These are phyloP conservation scores for Helicoverpa assulta DNA, from an alignment of 2,888 invertebrate genomes.

Conservation along the genomic window DNA sequence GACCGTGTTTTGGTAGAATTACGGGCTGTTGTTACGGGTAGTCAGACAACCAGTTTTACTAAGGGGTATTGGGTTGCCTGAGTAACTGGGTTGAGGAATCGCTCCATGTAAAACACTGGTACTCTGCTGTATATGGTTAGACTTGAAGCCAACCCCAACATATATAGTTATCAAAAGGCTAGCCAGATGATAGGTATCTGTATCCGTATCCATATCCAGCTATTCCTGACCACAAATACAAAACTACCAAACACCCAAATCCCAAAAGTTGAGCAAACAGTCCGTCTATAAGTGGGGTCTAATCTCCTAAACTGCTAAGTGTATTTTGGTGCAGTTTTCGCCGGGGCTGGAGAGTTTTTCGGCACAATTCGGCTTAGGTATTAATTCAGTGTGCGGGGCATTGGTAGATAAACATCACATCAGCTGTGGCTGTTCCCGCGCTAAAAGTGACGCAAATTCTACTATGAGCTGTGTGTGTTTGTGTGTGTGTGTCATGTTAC, in stretches of 20 bases:
- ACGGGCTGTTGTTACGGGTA: too few relatives aligned
- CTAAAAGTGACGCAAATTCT: constrained; percentile 30
- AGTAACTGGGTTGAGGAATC: too few relatives aligned
- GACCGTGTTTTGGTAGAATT: too few relatives aligned
- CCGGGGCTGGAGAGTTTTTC: constrained; percentile 42
- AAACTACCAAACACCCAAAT: not conserved
- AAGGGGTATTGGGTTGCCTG: too few relatives aligned
- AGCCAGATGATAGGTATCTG: too few relatives aligned
- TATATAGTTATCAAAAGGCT: too few relatives aligned
- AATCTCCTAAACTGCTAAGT: constrained; percentile 46
- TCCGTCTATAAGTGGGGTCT: constrained; percentile 14
- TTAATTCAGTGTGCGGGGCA: constrained; percentile 42
- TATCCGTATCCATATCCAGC: not conserved
- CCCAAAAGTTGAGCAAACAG: not conserved
- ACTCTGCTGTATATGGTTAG: too few relatives aligned
- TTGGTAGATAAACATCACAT: constrained; percentile 52
- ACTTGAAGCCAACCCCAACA: too few relatives aligned
- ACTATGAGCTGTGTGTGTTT: constrained; percentile 9
- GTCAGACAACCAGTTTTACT: too few relatives aligned
- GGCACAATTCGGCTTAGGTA: constrained; percentile 20
- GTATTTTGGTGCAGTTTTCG: constrained; percentile 38
- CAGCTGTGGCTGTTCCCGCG: constrained; percentile 53
- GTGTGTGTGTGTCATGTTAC: not conserved
- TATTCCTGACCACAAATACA: not conserved
- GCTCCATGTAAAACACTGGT: too few relatives aligned